Conservation (phyloP, 2,113 vertebrate species). For the Lepisosteus osseus region DNA sequence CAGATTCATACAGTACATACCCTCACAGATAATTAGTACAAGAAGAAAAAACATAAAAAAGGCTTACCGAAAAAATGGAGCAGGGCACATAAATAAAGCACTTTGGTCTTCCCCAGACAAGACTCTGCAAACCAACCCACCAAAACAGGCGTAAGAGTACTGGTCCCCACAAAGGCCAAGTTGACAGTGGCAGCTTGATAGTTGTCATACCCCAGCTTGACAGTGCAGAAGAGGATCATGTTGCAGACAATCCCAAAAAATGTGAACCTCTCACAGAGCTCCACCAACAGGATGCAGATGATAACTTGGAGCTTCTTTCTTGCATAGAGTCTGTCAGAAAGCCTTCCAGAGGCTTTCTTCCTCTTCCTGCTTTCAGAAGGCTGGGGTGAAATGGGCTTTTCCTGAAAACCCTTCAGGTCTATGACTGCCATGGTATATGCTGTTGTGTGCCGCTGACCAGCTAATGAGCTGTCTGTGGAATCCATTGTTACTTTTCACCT, state of each 20-base stretch:
- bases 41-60: too few relatives aligned
- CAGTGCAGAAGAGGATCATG: constrained; percentile 84
- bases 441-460: constrained; percentile 22
- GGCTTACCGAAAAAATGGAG: constrained; percentile 89
- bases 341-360: neutral
- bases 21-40: too few relatives aligned
- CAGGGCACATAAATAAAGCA: constrained; percentile 73
- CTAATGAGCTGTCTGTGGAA: neutral
- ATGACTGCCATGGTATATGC: constrained; percentile 45
- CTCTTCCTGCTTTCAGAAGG: constrained; percentile 7
- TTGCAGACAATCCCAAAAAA: constrained; percentile 90
- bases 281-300: constrained; percentile 80
- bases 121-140: constrained; percentile 76
- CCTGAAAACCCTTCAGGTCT: constrained; percentile 10
- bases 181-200: constrained; percentile 80
- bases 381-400: constrained; percentile 14
- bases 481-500: constrained; percentile 27
- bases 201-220: constrained; percentile 76
- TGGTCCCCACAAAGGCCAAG: constrained; percentile 82
- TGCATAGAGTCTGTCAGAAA: constrained; percentile 26
- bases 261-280: constrained; percentile 82
- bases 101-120: constrained; percentile 69
- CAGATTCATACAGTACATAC: too few relatives aligned
- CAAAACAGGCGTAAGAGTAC: constrained; percentile 68
- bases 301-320: constrained; percentile 67